Conservation (phyloP, 2,113 vertebrate genomes). For the Catharus bicknelli region DNA sequence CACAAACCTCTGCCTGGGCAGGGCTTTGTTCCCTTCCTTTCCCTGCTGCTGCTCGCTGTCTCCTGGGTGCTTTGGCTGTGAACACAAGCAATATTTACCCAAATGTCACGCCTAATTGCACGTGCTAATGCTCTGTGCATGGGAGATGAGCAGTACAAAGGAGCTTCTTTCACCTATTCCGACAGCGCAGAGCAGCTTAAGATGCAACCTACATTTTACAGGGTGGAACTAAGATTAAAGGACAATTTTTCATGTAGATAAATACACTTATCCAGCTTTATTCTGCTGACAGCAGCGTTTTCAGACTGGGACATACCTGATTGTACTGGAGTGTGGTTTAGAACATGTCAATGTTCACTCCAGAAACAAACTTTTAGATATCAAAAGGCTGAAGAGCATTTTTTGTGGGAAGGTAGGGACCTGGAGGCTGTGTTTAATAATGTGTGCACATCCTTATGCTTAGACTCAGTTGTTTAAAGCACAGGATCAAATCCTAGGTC, state of each 20-base stretch:
- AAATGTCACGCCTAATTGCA: constrained; percentile 16
- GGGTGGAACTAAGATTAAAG: neutral
- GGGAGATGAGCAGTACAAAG: neutral
- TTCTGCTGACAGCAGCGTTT: neutral
- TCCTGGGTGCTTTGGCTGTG: neutral
- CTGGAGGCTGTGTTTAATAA: neutral
- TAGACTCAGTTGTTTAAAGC: neutral
- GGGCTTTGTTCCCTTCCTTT: neutral
- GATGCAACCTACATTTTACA: neutral
- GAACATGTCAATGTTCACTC: neutral
- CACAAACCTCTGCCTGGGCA: neutral
- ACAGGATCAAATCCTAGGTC: neutral
- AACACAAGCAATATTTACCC: neutral
- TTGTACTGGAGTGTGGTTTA: neutral
- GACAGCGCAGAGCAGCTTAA: neutral
- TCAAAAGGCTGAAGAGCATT: neutral
- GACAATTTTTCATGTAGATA: neutral
- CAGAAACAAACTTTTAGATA: neutral
- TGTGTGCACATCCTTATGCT: neutral
- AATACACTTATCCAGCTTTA: neutral
- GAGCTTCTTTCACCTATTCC: neutral
- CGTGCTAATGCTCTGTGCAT: neutral
- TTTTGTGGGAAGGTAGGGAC: neutral
- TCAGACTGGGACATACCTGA: neutral
- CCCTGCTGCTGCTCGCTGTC: neutral